These are phyloP conservation scores for Sander lucioperca DNA, from an alignment of 2,113 vertebrate genomes.

Conservation along the genomic window DNA sequence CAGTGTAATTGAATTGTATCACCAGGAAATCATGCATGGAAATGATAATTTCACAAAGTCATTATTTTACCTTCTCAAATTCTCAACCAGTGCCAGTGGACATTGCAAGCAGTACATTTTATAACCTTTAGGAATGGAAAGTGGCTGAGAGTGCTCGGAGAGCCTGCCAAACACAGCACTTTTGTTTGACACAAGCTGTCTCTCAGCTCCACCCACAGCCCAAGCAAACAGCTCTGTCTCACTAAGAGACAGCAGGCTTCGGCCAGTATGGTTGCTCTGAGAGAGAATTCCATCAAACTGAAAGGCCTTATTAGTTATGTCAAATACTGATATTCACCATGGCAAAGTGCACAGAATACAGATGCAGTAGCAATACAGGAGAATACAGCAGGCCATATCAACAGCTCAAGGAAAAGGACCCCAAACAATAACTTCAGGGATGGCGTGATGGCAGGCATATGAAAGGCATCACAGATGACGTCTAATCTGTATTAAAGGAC, in stretches of 20 bases:
- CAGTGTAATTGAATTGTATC: slow-evolving; percentile 75
- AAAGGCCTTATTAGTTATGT: slow-evolving; percentile 74
- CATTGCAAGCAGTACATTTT: slow-evolving; percentile 25
- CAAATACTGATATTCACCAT: slow-evolving; percentile 65
- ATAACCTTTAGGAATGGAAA: slow-evolving; percentile 40
- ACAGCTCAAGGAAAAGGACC: slow-evolving; percentile 51
- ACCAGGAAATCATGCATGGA: slow-evolving; percentile 69
- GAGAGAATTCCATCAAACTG: slow-evolving; percentile 69
- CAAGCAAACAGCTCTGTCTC: slow-evolving; percentile 58
- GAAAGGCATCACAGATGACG: slow-evolving; percentile 69
- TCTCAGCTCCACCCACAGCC: slow-evolving; percentile 59
- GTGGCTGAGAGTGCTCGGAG: slow-evolving; percentile 20
- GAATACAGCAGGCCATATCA: slow-evolving; percentile 51
- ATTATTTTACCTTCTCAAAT: slow-evolving; percentile 56
- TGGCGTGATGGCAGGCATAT: slow-evolving; percentile 61
- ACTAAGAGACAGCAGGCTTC: slow-evolving; percentile 53
- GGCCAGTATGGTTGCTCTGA: slow-evolving; percentile 23
- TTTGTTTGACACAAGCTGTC: slow-evolving; percentile 63
- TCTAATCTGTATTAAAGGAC: slow-evolving; percentile 73
- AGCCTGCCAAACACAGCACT: slow-evolving; percentile 51
- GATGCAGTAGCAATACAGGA: slow-evolving; percentile 43
- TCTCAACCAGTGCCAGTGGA: slow-evolving; percentile 13
- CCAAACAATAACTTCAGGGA: slow-evolving; percentile 58
- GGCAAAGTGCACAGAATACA: slow-evolving; percentile 68
- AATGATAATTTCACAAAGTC: slow-evolving; percentile 64